phyloP scores from a whole-genome alignment of 2,113 vertebrate species.

The Rhabdornis inornatus region DNA sequence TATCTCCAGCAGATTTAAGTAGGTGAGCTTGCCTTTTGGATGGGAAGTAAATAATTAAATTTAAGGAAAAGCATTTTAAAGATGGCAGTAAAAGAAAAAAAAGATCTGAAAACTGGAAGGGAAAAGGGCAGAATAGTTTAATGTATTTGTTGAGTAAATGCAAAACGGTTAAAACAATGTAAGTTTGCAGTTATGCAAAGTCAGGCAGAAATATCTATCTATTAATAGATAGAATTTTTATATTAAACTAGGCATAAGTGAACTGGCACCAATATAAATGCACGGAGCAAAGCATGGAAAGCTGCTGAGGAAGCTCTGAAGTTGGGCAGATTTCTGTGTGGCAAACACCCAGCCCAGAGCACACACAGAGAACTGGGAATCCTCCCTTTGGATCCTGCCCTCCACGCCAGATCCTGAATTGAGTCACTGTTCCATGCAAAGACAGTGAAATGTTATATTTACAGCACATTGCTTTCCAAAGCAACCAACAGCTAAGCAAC shows the following conservation, averaged over 20 bases:
- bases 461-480: conserved; percentile 10
- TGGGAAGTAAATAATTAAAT: not conserved
- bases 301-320: not conserved
- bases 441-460: not conserved
- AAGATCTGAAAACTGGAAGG: not conserved
- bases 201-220: not conserved
- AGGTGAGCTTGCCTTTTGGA: not conserved
- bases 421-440: not conserved
- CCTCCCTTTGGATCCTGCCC: not conserved
- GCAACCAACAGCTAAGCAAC: conserved; percentile 30
- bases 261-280: rapidly evolving
- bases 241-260: not conserved
- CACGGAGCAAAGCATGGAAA: not conserved
- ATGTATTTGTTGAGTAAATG: not conserved
- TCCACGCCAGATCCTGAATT: not conserved
- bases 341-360: not conserved
- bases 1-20: not conserved
- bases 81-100: not conserved
- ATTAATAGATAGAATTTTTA: not conserved
- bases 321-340: not conserved
- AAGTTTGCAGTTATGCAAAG: not conserved
- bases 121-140: not conserved
- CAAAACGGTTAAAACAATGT: not conserved
- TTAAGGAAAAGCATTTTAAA: not conserved
- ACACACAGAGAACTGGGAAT: not conserved